Base-by-base conservation (phyloP, 2,797 vertebrate species). In the Epinephelus awoara region DNA sequence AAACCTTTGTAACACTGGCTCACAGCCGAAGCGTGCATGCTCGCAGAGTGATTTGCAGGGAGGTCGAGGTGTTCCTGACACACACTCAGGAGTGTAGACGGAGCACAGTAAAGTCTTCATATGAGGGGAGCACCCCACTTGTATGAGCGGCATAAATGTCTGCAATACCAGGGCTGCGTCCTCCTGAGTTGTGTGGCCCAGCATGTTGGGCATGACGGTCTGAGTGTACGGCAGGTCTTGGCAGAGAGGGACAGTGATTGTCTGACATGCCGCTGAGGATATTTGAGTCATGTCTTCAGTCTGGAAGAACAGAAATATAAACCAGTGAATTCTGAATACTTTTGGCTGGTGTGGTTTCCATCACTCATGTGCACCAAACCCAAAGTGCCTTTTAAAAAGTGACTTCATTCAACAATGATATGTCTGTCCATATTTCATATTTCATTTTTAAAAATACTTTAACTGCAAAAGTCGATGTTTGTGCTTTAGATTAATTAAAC, bases 101-200 rank as follows among this genome's bases (percentile, higher is more conserved):
- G 92, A 93, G 79, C 94, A 95, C 42, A 95, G 2, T 72, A 95
- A 93, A 0, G 75, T 21, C 82, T 89, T 89, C 46, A 95, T 27
- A 0, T 88, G 77, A 42, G 81, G 56, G 25, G 91, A 94, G 75
- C 94, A 94, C 0, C 14, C 47, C 25, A 76, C 29, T 12, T 71
- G 75, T 0, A 93, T 14, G 1, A 94, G 62, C 0, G 90, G 79
- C 0, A 0, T 3, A 25, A 87, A 92, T 38, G 40, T n/a, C 0
- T 79, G 4, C 0, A 85, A 0, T 0, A 61, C 55, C 17, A 52
- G 2, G 18, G 2, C 14, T 0, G 77, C 90, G 0, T 79, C 82
- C 0, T 74, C 56, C 77, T 94, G 92, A 1, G 19, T 84, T 6
- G 0, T 9, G 56, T 93, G 93, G n/a, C 88, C 69, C 0, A 92